Base-by-base conservation (phyloP, 2,888 invertebrate genomes). In the Smittia aterrima region DNA sequence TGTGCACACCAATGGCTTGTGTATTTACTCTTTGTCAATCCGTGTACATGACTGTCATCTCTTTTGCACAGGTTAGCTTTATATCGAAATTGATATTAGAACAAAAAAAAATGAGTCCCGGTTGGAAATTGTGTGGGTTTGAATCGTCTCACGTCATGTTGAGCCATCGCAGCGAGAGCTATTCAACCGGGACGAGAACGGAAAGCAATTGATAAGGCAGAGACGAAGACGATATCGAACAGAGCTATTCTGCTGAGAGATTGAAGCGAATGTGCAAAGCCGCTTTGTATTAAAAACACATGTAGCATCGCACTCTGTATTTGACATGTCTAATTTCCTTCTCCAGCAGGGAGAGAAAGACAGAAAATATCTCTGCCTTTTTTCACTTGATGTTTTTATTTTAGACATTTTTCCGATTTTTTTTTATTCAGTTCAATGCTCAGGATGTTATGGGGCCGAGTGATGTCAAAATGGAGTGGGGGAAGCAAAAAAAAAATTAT, bases 311-410 rank as follows among this genome's bases (percentile, higher is more conserved):
- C 47, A 22, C 22, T 18, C 4, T 70, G 70, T 70, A 54, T 70
- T 70, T 70, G 70, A 70, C 70, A 70, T 70, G 53, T 70, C 70
- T 70, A 70, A 70, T 70, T 70, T 70, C 70, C 70, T 70, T 70
- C 53, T 70, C 53, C 53, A 53, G 16, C 32, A 9, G 32, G 32
- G 32, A 32, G 32, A 32, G 32, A 32, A 32, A 18, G 22, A 47
- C 13, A 20, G 58, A 18, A 58, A 58, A 32, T 32, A 58, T 58
- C n/a, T 58, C 58, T 24, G 67, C 67, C 67, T 67, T 47, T 47
- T 47, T 47, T 47, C 47, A 47, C 47, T 47, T 67, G 67, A 67
- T 67, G 67, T 67, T 67, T 67, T 67, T 67, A 67, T 67, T 67
- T 67, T 67, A 67, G 67, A 67, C 67, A 67, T 67, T 67, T 66